A percentile compares a stretch with the other conserved stretches of the same genome.
These are phyloP conservation scores for Platanista minor DNA, from an alignment of 2,113 vertebrate species.

Conservation along the genomic window DNA sequence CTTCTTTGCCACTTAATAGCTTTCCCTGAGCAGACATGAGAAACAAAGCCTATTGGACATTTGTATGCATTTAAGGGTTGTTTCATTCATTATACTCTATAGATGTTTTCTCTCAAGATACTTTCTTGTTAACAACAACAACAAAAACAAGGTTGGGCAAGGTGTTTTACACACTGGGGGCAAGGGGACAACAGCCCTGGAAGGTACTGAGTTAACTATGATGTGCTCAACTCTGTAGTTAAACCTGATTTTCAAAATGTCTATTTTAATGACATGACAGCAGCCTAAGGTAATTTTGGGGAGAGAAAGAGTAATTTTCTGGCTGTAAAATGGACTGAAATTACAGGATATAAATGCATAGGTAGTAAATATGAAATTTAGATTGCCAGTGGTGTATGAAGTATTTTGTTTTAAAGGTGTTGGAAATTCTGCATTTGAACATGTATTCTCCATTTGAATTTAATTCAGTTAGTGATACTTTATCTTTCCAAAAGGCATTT, in stretches of 20 bases:
- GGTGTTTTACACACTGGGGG: neutral
- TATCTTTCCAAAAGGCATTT: neutral
- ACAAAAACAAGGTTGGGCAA: neutral
- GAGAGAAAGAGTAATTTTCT: neutral
- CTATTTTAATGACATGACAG: neutral
- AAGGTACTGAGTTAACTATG: neutral
- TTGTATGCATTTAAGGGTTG: constrained; percentile 32
- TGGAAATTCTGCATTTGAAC: neutral
- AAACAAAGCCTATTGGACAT: constrained; percentile 5
- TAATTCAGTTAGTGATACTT: neutral
- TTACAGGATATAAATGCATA: neutral
- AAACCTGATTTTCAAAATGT: constrained; percentile 35
- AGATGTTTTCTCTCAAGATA: constrained; percentile 13
- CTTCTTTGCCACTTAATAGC: constrained; percentile 33
- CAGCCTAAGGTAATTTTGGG: neutral
- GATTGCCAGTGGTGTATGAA: neutral
- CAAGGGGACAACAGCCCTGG: neutral
- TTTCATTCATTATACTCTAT: constrained; percentile 43
- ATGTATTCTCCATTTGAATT: neutral
- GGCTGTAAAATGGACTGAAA: neutral
- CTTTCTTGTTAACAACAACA: neutral
- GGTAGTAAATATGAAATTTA: neutral
- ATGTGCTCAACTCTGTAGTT: neutral
- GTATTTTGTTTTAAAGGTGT: neutral
- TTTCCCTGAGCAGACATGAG: constrained; percentile 36